Evolutionary conservation across 2,113 vertebrate species (phyloP).

Genomic region (Eulemur rufifrons): DNA sequence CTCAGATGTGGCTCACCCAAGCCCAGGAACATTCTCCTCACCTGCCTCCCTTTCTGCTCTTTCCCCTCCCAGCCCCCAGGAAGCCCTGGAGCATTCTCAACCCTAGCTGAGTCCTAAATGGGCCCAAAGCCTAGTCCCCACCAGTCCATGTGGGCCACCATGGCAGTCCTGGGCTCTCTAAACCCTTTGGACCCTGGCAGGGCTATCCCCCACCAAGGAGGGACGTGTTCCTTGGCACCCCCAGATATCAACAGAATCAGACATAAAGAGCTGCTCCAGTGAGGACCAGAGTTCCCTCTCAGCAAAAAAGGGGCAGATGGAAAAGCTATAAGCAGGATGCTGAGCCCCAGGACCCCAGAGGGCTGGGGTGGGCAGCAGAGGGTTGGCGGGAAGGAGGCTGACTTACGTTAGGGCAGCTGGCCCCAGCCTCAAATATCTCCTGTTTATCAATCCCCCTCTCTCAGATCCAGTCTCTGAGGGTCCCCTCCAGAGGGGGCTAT

Average conservation of each 20-base stretch:
- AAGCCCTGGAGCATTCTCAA: not conserved
- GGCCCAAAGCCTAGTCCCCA: not conserved
- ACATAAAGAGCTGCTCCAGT: not conserved
- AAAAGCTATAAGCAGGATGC: slow-evolving; percentile 80
- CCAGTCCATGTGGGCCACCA: not conserved
- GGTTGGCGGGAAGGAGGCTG: not conserved
- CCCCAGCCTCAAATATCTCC: not conserved
- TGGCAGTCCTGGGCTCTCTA: not conserved
- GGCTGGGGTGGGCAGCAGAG: slow-evolving; percentile 74
- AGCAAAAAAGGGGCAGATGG: not conserved
- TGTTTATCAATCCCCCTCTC: fast-evolving
- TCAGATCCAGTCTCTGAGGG: not conserved
- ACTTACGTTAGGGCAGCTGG: not conserved
- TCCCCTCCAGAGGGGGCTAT: too few species aligned
- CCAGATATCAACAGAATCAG: not conserved
- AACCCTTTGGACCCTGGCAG: not conserved
- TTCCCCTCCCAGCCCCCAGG: not conserved
- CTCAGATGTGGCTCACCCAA: not conserved
- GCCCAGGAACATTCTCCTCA: not conserved
- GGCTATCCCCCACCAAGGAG: not conserved
- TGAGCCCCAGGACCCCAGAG: slow-evolving; percentile 90
- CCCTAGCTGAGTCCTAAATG: not conserved
- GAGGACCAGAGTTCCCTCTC: not conserved
- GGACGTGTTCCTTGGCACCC: not conserved
- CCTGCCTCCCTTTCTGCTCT: not conserved